A percentile compares a stretch with the other conserved stretches of the same genome.
phyloP scores from a whole-genome alignment of 2,888 invertebrate species.

The Nephrotoma guestfalica region DNA sequence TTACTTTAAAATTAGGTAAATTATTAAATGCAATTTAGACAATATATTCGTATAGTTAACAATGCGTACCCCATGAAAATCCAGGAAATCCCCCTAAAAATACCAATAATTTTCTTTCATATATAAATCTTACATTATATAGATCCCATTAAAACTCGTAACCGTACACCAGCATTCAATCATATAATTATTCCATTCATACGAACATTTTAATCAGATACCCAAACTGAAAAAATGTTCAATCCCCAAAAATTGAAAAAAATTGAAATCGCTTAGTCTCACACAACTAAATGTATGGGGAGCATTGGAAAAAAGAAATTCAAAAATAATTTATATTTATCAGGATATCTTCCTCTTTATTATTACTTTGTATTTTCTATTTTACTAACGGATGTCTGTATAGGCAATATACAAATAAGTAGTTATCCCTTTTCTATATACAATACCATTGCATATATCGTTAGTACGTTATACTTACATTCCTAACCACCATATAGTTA shows the following conservation, averaged over 20 bases:
- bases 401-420: background rate
- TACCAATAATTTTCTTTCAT: background rate
- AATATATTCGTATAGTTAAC: too few species aligned
- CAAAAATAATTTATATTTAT: background rate
- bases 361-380: background rate
- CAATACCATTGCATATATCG: background rate
- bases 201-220: background rate
- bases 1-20: too few species aligned
- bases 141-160: background rate
- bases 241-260: background rate
- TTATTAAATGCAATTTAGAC: too few species aligned
- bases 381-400: background rate
- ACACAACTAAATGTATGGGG: background rate
- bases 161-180: background rate
- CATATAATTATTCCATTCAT: background rate
- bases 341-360: background rate
- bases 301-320: background rate
- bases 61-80: too few species aligned
- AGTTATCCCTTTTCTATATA: background rate
- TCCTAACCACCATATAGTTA: background rate
- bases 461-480: background rate
- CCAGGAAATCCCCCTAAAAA: too few species aligned
- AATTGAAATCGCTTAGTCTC: background rate
- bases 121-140: background rate
- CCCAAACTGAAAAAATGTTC: background rate